Conservation (phyloP, 2,888 invertebrate species). For the Mesochorus sp. region DNA sequence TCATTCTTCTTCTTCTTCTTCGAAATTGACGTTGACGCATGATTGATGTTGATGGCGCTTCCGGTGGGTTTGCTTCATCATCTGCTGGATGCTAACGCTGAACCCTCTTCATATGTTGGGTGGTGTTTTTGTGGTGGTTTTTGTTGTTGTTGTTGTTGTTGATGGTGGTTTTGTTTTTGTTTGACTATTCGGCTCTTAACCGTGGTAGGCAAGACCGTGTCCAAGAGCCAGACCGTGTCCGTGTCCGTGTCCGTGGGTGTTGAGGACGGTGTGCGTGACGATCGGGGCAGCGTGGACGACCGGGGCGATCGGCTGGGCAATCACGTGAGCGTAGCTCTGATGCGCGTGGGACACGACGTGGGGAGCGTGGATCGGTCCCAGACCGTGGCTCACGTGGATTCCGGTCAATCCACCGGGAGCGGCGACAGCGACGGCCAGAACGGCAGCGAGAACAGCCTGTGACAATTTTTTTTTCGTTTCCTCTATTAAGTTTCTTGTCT, state of each 20-base stretch:
- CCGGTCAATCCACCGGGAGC: conserved; percentile 83
- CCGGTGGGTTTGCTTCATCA: conserved; percentile 29
- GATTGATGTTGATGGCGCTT: conserved; percentile 45
- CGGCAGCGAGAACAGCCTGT: conserved; percentile 79
- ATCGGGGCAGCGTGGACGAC: conserved; percentile 69
- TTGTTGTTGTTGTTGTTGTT: conserved; percentile 3
- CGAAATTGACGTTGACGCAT: conserved; percentile 47
- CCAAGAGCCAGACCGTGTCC: conserved; percentile 57
- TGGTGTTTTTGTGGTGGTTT: conserved; percentile 19
- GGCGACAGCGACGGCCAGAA: conserved; percentile 82
- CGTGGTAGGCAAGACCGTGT: conserved; percentile 61
- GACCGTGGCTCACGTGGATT: conserved; percentile 75
- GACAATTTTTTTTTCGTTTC: conserved; percentile 31
- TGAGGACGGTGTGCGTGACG: conserved; percentile 76
- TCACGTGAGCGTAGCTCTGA: conserved; percentile 74
- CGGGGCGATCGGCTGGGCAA: conserved; percentile 80
- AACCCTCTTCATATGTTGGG: conserved; percentile 31
- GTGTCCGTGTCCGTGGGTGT: conserved; percentile 68
- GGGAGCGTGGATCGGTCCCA: conserved; percentile 77
- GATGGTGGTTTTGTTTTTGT: conserved; percentile 10
- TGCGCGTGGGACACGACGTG: conserved; percentile 73
- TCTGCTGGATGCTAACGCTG: conserved; percentile 48
- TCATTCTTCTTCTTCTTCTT: conserved; percentile 52
- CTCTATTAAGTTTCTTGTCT: background rate
- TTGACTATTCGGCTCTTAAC: conserved; percentile 57